Percentiles rank a stretch among this genome's conserved stretches.
phyloP scores from a whole-genome alignment of 1,140 invertebrate genomes.

The Ectropis grisescens region DNA sequence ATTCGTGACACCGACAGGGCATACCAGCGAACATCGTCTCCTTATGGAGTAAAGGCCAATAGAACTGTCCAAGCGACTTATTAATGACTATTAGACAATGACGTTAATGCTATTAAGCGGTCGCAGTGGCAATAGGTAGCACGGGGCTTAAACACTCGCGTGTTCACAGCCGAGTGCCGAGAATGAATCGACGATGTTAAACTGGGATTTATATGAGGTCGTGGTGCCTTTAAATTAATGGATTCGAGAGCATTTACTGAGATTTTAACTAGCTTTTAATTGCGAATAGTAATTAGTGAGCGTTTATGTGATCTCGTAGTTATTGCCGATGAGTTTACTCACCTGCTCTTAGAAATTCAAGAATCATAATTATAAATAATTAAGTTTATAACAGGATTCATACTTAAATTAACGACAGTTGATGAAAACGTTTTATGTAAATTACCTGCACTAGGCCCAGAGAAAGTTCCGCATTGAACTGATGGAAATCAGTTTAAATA shows the following conservation, averaged over 20 bases:
- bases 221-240: not conserved
- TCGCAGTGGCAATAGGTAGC: slow-evolving; percentile 23
- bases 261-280: not conserved
- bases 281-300: no score
- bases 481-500: no score
- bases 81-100: slow-evolving; percentile 54
- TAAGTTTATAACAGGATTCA: no score
- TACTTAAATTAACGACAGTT: no score
- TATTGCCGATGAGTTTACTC: no score
- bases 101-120: slow-evolving; percentile 55
- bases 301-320: no score
- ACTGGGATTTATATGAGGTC: not conserved
- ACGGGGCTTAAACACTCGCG: slow-evolving; percentile 12
- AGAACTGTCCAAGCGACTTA: slow-evolving; percentile 50
- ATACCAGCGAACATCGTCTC: slow-evolving; percentile 18
- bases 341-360: no score
- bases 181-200: slow-evolving; percentile 3
- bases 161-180: slow-evolving; percentile 21
- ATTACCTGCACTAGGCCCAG: no score
- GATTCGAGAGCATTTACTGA: not conserved
- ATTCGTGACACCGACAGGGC: slow-evolving; percentile 37
- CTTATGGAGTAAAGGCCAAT: slow-evolving; percentile 43
- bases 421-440: no score
- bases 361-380: no score
- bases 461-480: no score